Conservation (phyloP, 2,888 invertebrate species). For the Lepidocyrtoides sp. region DNA sequence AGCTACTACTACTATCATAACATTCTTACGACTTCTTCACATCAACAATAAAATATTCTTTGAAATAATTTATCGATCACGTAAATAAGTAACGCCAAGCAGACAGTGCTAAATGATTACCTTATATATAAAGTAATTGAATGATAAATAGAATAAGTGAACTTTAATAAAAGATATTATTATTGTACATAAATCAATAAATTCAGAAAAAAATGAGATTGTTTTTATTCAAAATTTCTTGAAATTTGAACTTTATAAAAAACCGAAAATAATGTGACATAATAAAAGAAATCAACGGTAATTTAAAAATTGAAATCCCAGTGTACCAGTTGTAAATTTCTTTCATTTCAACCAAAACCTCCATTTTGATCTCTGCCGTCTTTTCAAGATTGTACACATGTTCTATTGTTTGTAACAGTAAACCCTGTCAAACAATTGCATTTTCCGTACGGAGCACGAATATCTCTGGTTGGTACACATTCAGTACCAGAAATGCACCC, state of each 20-base stretch:
- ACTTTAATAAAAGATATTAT: constrained; percentile 19
- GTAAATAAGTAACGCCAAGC: constrained; percentile 8
- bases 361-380: background rate
- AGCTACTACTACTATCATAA: background rate
- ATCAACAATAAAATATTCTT: constrained; percentile 15
- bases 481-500: constrained; percentile 26
- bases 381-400: constrained; percentile 36
- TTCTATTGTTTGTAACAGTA: constrained; percentile 40
- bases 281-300: constrained; percentile 58
- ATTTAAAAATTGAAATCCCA: background rate
- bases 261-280: constrained; percentile 43
- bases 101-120: constrained; percentile 49
- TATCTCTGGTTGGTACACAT: constrained; percentile 2
- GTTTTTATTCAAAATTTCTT: constrained; percentile 71
- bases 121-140: background rate
- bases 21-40: background rate
- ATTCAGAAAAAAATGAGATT: constrained; percentile 58
- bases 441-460: constrained; percentile 23
- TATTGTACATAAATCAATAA: background rate
- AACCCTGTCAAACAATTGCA: constrained; percentile 45
- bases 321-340: background rate
- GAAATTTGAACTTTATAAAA: constrained; percentile 58
- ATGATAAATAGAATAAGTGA: constrained; percentile 3
- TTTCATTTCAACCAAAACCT: background rate
- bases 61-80: background rate